These are phyloP conservation scores for Bos taurus DNA, from an alignment of 2,113 vertebrate genomes.

Conservation along the genomic window ARS-UCD2.0 NC_037336.1:42336001-42336500, in stretches of 20 bases:
- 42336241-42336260: background rate
- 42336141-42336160: background rate
- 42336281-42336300: background rate
- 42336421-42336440: background rate
- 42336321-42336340: background rate
- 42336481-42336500: background rate
- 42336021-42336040: background rate
- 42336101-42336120: background rate
- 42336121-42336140: background rate
- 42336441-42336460: background rate
- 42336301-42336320: background rate
- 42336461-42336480: background rate
- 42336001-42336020: background rate
- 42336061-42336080: background rate
- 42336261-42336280: background rate
- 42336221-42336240: background rate
- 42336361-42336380: background rate
- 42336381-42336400: background rate
- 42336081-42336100: background rate
- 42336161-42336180: background rate
- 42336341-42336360: background rate
- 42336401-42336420: background rate
- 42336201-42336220: background rate
- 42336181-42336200: background rate
- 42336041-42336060: background rate